Evolutionary conservation across 2,888 invertebrate genomes (phyloP).

Genomic region (Spicauda simplicius): DNA sequence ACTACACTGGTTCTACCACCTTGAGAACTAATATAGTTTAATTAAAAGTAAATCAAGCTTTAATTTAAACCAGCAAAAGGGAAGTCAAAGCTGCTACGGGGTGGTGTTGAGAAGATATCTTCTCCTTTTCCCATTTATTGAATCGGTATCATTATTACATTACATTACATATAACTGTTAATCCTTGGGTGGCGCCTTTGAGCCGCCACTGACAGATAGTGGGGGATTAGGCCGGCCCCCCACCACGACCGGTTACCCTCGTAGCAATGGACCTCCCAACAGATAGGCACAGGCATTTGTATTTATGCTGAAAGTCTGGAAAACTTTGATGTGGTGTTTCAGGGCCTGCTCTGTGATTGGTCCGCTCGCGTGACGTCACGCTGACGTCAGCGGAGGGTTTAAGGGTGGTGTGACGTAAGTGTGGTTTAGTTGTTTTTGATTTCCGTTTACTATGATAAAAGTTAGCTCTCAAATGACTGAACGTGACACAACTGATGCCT

Average conservation of each 20-base stretch:
- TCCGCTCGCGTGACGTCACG: constrained; percentile 40
- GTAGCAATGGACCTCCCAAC: constrained; percentile 46
- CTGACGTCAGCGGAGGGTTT: not conserved
- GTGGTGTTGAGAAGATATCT: not conserved
- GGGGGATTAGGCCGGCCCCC: constrained; percentile 59
- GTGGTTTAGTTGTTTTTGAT: not conserved
- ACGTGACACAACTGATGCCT: not conserved
- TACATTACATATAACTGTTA: constrained; percentile 14
- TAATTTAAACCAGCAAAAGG: not conserved
- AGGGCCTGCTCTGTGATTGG: constrained; percentile 54
- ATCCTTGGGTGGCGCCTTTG: constrained; percentile 55
- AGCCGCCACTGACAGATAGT: constrained; percentile 60
- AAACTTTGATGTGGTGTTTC: constrained; percentile 66
- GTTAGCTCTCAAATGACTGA: not conserved
- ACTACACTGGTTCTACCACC: too few relatives aligned
- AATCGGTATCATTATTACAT: not conserved
- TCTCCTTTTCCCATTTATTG: not conserved
- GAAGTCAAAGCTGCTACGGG: not conserved
- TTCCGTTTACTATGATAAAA: not conserved
- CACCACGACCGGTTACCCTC: constrained; percentile 49
- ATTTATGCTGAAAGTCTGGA: constrained; percentile 47
- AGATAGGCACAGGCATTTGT: constrained; percentile 47
- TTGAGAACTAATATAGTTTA: too few relatives aligned
- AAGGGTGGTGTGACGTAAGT: constrained; percentile 14
- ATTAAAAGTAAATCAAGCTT: too few relatives aligned